Evolutionary conservation across 2,888 invertebrate species (phyloP).

Genomic region (Spicauda simplicius): DNA sequence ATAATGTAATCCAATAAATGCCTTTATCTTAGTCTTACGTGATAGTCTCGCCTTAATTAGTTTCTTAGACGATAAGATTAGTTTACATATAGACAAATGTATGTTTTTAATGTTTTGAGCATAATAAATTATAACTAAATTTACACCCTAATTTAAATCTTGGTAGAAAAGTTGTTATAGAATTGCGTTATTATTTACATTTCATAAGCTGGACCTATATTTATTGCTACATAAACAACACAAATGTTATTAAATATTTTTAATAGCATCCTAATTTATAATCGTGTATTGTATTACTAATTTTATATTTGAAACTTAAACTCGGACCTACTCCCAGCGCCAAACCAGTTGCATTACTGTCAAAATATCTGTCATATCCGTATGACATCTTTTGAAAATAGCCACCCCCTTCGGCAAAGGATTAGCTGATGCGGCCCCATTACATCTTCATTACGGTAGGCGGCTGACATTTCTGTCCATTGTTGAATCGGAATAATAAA

Average conservation of each 20-base stretch:
- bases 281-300: constrained; percentile 21
- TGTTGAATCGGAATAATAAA: constrained; percentile 64
- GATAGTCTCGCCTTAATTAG: no score
- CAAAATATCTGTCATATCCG: constrained; percentile 84
- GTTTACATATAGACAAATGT: background rate
- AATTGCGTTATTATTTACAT: no score
- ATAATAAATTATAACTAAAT: background rate
- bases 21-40: no score
- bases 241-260: background rate
- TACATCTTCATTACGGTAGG: constrained; percentile 85
- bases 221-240: background rate
- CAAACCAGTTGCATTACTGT: constrained; percentile 81
- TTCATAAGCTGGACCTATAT: no score
- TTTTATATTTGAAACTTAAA: constrained; percentile 29
- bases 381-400: constrained; percentile 79
- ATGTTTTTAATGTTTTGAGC: background rate
- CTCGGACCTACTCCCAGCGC: constrained; percentile 38
- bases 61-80: no score
- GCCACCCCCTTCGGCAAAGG: constrained; percentile 79
- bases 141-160: no score
- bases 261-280: background rate
- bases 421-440: constrained; percentile 78
- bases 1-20: no score
- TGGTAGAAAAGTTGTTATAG: no score
- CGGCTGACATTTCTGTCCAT: constrained; percentile 70